Evolutionary conservation across 1,140 invertebrate genomes (phyloP).

Genomic region (Galleria mellonella): DNA sequence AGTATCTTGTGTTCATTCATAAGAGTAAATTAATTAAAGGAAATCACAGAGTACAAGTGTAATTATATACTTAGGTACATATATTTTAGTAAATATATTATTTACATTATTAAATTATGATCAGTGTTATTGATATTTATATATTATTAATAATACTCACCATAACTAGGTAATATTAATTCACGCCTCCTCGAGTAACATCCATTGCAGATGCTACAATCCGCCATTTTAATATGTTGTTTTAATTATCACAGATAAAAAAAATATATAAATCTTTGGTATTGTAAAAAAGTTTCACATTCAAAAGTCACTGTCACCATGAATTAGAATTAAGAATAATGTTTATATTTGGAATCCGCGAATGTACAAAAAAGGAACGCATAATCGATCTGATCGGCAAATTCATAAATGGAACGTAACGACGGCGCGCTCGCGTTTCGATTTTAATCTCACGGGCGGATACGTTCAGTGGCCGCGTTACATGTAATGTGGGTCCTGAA

Average conservation of each 20-base stretch:
- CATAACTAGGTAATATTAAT: conserved; percentile 18
- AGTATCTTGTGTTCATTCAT: too few relatives aligned
- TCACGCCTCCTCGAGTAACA: conserved; percentile 26
- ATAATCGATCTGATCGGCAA: conserved; percentile 1
- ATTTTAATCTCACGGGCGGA: conserved; percentile 30
- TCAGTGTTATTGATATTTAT: too few relatives aligned
- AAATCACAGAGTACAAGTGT: not conserved
- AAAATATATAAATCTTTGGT: conserved; percentile 49
- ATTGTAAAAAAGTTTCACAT: conserved; percentile 19
- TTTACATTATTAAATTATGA: not conserved
- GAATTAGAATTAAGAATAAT: not conserved
- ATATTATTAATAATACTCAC: conserved; percentile 23
- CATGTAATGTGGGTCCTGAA: conserved; percentile 65
- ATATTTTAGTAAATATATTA: not conserved
- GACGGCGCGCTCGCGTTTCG: conserved; percentile 17
- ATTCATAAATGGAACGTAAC: not conserved
- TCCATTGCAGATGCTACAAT: conserved; percentile 32
- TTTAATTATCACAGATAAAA: conserved; percentile 46
- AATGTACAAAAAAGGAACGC: conserved; percentile 4
- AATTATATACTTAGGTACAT: not conserved
- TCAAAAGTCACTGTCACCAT: conserved; percentile 32
- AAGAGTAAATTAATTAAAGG: not conserved
- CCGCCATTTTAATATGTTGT: conserved; percentile 29
- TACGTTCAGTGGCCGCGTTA: conserved; percentile 58
- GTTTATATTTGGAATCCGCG: conserved; percentile 7